phyloP scores from a whole-genome alignment of 1,140 invertebrate species.

The Leptinotarsa undecemlineata region DNA sequence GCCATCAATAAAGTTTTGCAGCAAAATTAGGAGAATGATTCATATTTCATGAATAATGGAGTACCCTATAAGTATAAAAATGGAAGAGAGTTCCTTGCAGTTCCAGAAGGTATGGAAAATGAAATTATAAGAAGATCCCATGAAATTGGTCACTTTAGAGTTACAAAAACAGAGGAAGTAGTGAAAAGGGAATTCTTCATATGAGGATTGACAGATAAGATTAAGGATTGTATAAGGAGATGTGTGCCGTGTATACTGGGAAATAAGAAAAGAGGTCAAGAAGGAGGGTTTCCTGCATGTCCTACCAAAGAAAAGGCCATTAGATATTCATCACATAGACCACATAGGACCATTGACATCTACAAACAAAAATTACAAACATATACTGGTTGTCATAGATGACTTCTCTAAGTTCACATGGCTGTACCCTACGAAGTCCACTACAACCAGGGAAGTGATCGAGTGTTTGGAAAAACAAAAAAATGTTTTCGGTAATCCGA shows the following conservation, averaged over 20 bases:
- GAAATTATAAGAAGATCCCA: slow-evolving; percentile 37
- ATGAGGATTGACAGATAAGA: slow-evolving; percentile 46
- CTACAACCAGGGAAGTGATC: too few relatives aligned
- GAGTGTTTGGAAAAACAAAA: too few relatives aligned
- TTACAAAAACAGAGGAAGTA: slow-evolving; percentile 51
- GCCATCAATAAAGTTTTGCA: slow-evolving; percentile 39
- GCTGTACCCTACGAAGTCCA: too few relatives aligned
- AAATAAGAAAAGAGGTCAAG: slow-evolving; percentile 54
- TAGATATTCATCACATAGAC: slow-evolving; percentile 49
- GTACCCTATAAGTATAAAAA: slow-evolving; percentile 33
- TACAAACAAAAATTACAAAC: too few relatives aligned
- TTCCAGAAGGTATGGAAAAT: background rate
- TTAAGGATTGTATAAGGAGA: slow-evolving; percentile 48
- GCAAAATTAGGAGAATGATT: slow-evolving; percentile 32
- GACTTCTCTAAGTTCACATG: too few relatives aligned
- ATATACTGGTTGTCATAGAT: too few relatives aligned
- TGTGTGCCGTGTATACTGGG: slow-evolving; percentile 53
- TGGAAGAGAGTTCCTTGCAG: too few relatives aligned
- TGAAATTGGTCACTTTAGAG: slow-evolving; percentile 40
- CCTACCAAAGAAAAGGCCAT: slow-evolving; percentile 40
- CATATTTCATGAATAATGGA: slow-evolving; percentile 39
- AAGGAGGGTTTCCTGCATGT: slow-evolving; percentile 47
- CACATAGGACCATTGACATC: slow-evolving; percentile 50
- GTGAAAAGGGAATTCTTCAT: slow-evolving; percentile 54
- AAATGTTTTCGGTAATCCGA: too few relatives aligned